Conservation (phyloP, 2,113 vertebrate species). For the Lynx canadensis region DNA sequence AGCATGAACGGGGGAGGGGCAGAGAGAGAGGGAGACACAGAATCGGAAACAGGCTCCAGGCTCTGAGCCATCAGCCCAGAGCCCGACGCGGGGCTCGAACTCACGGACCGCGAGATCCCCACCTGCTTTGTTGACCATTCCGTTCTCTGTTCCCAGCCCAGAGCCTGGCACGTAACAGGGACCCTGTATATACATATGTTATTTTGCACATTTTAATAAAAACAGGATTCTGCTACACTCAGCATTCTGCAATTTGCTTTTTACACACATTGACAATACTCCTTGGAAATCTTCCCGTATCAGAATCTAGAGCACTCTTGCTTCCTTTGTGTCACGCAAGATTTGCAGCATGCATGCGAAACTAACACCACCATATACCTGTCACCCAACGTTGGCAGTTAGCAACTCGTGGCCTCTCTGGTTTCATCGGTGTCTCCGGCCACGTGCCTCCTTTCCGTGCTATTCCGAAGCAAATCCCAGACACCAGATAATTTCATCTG, state of each 20-base stretch:
- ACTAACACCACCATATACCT: accelerated
- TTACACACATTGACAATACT: constrained; percentile 24
- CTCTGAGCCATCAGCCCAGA: no score
- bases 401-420: accelerated
- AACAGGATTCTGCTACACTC: not conserved
- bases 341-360: not conserved
- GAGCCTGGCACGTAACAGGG: not conserved
- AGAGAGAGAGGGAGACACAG: no score
- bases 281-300: not conserved
- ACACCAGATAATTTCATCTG: not conserved
- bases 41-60: no score
- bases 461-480: not conserved
- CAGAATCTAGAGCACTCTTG: not conserved
- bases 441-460: not conserved
- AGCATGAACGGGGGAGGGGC: no score
- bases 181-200: not conserved
- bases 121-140: not conserved
- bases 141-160: not conserved
- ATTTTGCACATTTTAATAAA: constrained; percentile 52
- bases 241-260: constrained; percentile 16
- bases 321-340: not conserved
- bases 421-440: accelerated
- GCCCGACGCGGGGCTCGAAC: no score
- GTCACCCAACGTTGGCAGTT: accelerated
- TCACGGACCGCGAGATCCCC: no score